phyloP scores from a whole-genome alignment of 2,797 vertebrate species.

The Chaenodraco wilsoni region DNA sequence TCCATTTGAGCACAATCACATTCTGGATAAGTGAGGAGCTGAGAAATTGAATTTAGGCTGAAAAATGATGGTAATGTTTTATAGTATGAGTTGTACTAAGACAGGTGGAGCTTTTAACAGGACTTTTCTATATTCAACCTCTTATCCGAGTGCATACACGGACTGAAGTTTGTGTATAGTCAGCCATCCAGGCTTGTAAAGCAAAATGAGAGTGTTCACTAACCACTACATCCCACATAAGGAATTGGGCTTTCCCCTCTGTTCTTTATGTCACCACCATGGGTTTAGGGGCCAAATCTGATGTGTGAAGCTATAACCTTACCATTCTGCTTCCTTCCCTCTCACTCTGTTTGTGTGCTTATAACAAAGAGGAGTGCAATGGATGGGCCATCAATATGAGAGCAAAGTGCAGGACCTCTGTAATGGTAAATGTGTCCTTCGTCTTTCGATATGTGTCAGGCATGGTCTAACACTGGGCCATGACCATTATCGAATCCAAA shows the following conservation, averaged over 20 bases:
- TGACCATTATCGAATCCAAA: background rate
- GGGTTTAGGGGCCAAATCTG: constrained; percentile 3
- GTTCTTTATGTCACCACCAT: constrained; percentile 6
- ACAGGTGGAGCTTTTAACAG: background rate
- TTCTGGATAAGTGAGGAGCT: constrained; percentile 22
- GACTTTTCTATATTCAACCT: background rate
- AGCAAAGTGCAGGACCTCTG: background rate
- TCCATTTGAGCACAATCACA: constrained; percentile 56
- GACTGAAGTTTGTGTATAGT: constrained; percentile 18
- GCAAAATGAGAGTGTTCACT: constrained; percentile 18
- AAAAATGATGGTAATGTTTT: constrained; percentile 33
- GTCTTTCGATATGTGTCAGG: background rate
- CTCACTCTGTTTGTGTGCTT: background rate
- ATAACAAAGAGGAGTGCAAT: background rate
- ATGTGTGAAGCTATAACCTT: background rate
- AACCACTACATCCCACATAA: constrained; percentile 3
- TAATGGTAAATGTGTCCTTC: background rate
- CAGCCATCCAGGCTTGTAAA: constrained; percentile 9
- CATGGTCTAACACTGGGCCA: background rate
- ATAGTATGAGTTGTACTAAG: constrained; percentile 17
- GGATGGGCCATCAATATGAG: background rate
- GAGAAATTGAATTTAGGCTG: constrained; percentile 45
- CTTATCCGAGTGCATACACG: background rate
- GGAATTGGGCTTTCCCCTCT: background rate
- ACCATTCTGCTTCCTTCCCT: background rate